phyloP scores from a whole-genome alignment of 2,888 invertebrate species.

The Chydorus sphaericus region DNA sequence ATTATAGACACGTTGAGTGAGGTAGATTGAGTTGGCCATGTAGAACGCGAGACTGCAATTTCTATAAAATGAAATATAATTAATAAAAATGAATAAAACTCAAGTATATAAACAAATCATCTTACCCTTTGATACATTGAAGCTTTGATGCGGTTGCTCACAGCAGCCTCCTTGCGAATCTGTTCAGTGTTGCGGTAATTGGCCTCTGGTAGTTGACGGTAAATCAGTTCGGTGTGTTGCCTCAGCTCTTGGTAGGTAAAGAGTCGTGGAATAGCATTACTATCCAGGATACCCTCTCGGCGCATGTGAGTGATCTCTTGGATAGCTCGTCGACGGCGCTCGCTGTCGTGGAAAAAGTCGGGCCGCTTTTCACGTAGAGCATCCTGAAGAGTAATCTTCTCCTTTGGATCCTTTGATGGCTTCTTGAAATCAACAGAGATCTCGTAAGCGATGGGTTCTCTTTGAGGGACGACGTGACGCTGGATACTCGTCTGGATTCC shows the following conservation, averaged over 20 bases:
- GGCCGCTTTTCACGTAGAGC: neutral
- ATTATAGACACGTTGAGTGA: constrained; percentile 5
- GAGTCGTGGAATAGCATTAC: neutral
- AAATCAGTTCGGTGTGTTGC: neutral
- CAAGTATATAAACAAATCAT: neutral
- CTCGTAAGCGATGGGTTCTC: constrained; percentile 7
- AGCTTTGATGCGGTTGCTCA: constrained; percentile 2
- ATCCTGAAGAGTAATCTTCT: constrained; percentile 3
- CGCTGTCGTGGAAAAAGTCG: neutral
- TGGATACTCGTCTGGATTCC: neutral
- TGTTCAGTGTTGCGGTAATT: neutral
- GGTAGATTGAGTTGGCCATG: constrained; percentile 5
- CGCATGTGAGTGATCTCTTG: neutral
- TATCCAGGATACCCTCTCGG: neutral
- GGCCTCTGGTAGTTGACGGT: constrained; percentile 1
- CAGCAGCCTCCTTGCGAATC: neutral
- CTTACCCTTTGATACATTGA: constrained; percentile 1
- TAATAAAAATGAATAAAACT: neutral
- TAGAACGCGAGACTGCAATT: constrained; percentile 2
- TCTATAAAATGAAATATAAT: neutral
- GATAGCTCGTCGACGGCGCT: neutral
- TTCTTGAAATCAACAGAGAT: neutral
- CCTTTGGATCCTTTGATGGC: neutral
- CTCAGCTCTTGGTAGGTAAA: constrained; percentile 4
- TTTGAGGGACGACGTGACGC: neutral